phyloP scores from a whole-genome alignment of 2,113 vertebrate species.

The Symphodus melops region DNA sequence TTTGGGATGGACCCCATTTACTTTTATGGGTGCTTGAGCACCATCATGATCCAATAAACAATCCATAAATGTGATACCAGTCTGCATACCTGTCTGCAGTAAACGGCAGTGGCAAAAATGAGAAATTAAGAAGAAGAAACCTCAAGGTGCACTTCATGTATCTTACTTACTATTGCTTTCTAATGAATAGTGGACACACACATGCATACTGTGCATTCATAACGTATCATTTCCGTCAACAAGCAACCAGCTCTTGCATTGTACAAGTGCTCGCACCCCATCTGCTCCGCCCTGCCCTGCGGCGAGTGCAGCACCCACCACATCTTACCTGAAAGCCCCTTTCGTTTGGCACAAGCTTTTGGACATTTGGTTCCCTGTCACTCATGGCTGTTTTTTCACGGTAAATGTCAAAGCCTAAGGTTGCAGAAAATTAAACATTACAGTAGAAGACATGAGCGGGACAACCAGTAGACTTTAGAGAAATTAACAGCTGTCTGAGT shows the following conservation, averaged over 20 bases:
- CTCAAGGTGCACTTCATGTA: conserved; percentile 31
- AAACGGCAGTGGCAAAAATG: background rate
- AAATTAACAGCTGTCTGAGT: conserved; percentile 59
- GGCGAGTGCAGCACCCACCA: too few relatives aligned
- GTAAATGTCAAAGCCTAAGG: conserved; percentile 20
- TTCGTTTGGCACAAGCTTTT: conserved; percentile 8
- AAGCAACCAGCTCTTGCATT: too few relatives aligned
- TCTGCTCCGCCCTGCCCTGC: too few relatives aligned
- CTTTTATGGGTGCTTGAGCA: conserved; percentile 6
- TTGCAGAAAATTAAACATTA: conserved; percentile 34
- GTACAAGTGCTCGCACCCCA: too few relatives aligned
- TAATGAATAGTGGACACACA: too few relatives aligned
- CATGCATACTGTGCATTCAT: too few relatives aligned
- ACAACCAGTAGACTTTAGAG: conserved; percentile 59
- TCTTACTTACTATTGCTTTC: background rate
- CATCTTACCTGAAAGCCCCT: too few relatives aligned
- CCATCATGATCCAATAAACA: conserved; percentile 6
- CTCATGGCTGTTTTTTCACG: background rate
- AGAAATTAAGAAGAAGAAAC: background rate
- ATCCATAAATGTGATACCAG: conserved; percentile 5
- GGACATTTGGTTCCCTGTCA: conserved; percentile 35
- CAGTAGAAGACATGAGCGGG: conserved; percentile 36
- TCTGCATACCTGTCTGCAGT: background rate
- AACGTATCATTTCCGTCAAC: too few relatives aligned
- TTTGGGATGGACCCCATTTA: background rate